phyloP scores from a whole-genome alignment of 2,888 invertebrate species.

The Furcula furcula region DNA sequence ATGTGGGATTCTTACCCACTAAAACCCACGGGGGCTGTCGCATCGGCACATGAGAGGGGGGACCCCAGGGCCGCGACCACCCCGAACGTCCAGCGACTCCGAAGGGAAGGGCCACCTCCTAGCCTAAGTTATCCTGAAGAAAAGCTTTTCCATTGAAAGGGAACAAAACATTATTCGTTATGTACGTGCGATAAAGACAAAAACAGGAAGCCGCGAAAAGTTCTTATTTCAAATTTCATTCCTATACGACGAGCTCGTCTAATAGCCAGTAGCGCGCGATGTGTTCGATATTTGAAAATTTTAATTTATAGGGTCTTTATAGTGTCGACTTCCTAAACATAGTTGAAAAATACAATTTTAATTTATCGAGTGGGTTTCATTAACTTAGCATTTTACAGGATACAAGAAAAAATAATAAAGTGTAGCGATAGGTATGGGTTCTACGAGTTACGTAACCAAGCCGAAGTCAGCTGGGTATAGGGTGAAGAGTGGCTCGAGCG shows the following conservation, averaged over 20 bases:
- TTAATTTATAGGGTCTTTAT: constrained; percentile 31
- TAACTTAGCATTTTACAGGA: constrained; percentile 29
- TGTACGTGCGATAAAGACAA: constrained; percentile 49
- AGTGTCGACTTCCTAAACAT: constrained; percentile 16
- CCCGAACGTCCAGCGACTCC: too few species aligned
- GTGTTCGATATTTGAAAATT: constrained; percentile 37
- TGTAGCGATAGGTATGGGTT: constrained; percentile 72
- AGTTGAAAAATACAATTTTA: constrained; percentile 23
- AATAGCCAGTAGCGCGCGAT: constrained; percentile 42
- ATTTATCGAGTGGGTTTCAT: constrained; percentile 21
- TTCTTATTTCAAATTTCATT: constrained; percentile 53
- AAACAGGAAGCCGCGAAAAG: constrained; percentile 56
- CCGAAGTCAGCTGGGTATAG: constrained; percentile 60
- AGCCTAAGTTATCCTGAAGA: constrained; percentile 52
- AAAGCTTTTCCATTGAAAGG: constrained; percentile 54
- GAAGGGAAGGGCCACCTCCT: constrained; percentile 35
- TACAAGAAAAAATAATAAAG: constrained; percentile 27
- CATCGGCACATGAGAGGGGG: too few species aligned
- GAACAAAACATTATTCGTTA: constrained; percentile 37
- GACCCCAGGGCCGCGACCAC: too few species aligned
- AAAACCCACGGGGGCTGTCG: too few species aligned
- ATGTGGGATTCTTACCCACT: too few species aligned
- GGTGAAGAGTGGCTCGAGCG: constrained; percentile 69
- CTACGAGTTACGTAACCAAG: constrained; percentile 70
- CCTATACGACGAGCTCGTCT: constrained; percentile 43